Base-by-base conservation (phyloP, 2,113 vertebrate genomes). In the Anoura caudifer region DNA sequence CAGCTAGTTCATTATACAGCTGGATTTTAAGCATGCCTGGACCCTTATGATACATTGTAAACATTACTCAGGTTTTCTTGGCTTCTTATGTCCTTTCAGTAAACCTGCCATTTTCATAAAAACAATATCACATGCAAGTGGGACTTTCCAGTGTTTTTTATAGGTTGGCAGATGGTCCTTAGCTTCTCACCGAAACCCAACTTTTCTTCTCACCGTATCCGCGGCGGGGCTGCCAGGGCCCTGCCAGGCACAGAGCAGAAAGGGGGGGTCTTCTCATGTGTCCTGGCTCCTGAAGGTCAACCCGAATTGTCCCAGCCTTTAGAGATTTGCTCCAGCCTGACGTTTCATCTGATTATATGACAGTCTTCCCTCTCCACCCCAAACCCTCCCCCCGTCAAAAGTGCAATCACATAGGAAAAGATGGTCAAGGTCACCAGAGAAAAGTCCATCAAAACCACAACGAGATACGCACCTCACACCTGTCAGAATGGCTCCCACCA, bases 121-220 rank as follows among this genome's bases (percentile, higher is more conserved):
- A 92, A 90, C 76, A 85, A 14, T 41, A 72, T 90, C 77, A 72
- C 59, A 31, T 65, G 81, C 24, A 85, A 69, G 16, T 52, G 94
- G 96, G 85, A 86, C 88, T 96, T 97, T 95, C 96, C 96, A 82
- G 13, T 70, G 69, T 73, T 95, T 93, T 47, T 33, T 45, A 90
- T 16, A 13, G 61, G 2, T 22, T 87, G 59, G 87, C 47, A 90
- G 91, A 82, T 5, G 15, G 41, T 38, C 31, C 26, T 73, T 47
- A 72, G 36, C 67, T 24, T 73, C 63, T 96, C 79, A 59, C 47
- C 36, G 38, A 85, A 95, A 69, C 38, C 31, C 10, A 17, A 13
- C 54, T 86, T 63, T 76, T 63, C 87, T 73, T 38, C 26, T 59
- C 14, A 33, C 36, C 50, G 2, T 15, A 63, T 19, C 19, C 8